Conservation (phyloP, 1,140 invertebrate genomes). For the Pemphigus obesinymphae region DNA sequence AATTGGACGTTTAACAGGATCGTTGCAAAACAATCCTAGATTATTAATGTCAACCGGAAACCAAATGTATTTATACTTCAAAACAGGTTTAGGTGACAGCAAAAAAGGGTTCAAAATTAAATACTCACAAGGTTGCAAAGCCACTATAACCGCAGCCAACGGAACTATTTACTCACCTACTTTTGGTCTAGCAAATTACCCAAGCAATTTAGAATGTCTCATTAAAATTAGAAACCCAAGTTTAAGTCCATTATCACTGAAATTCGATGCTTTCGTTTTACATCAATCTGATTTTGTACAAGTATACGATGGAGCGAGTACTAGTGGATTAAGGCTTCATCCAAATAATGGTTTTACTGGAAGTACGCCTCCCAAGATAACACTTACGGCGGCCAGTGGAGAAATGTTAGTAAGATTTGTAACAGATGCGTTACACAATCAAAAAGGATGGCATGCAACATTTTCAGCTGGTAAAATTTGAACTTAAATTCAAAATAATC, state of each 20-base stretch:
- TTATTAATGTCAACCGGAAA: conserved; percentile 87
- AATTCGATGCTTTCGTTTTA: conserved; percentile 80
- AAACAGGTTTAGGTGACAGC: conserved; percentile 81
- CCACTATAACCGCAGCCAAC: conserved; percentile 72
- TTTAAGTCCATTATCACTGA: conserved; percentile 76
- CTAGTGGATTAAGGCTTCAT: conserved; percentile 78
- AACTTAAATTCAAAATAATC: background rate
- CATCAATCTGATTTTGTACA: conserved; percentile 78
- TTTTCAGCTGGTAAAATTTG: conserved; percentile 74
- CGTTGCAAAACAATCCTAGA: conserved; percentile 68
- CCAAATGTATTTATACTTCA: conserved; percentile 85
- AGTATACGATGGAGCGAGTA: conserved; percentile 82
- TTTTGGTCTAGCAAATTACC: conserved; percentile 75
- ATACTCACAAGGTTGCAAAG: conserved; percentile 81
- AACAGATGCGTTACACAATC: conserved; percentile 80
- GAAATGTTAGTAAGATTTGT: conserved; percentile 84
- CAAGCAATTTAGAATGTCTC: conserved; percentile 86
- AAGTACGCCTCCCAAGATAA: conserved; percentile 73
- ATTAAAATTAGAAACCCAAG: conserved; percentile 80
- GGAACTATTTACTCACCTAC: conserved; percentile 84
- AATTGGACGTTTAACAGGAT: conserved; percentile 76
- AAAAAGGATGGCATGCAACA: conserved; percentile 79
- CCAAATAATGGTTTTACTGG: conserved; percentile 83
- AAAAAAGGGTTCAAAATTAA: conserved; percentile 86
- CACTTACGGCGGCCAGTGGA: conserved; percentile 85